Conservation (phyloP, 2,113 vertebrate genomes). For the Mormyrus lacerda region DNA sequence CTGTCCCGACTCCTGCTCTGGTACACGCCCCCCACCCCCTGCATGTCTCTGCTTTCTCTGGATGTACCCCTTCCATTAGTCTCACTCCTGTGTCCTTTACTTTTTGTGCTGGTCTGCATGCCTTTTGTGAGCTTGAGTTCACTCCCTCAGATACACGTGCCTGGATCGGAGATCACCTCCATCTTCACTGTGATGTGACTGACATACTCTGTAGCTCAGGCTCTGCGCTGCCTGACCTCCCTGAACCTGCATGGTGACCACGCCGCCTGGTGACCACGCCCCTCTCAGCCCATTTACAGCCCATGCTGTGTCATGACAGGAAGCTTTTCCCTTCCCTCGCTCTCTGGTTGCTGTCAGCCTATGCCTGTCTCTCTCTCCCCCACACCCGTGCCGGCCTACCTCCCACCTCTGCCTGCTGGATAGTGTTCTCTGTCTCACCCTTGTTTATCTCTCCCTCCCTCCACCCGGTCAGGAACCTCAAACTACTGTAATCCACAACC, state of each 20-base stretch:
- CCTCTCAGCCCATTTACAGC: not conserved
- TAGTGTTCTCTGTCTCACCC: slow-evolving; percentile 39
- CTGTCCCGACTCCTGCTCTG: slow-evolving; percentile 87
- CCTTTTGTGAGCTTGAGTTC: not conserved
- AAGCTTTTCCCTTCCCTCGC: slow-evolving; percentile 25
- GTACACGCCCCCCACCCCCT: slow-evolving; percentile 68
- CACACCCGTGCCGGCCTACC: not conserved
- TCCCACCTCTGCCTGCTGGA: not conserved
- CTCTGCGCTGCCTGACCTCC: not conserved
- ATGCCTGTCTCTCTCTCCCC: not conserved
- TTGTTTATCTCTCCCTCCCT: slow-evolving; percentile 61
- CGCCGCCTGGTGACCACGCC: not conserved
- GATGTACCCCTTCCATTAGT: slow-evolving; percentile 44
- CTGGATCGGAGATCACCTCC: not conserved
- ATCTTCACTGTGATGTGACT: not conserved
- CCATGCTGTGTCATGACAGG: not conserved
- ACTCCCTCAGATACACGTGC: not conserved
- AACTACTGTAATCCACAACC: slow-evolving; percentile 98
- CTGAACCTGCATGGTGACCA: not conserved
- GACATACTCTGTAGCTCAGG: not conserved
- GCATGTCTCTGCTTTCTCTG: slow-evolving; percentile 41
- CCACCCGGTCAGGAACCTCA: slow-evolving; percentile 91
- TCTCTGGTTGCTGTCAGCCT: not conserved
- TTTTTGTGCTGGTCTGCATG: not conserved
- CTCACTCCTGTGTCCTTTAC: slow-evolving; percentile 3